A percentile compares a stretch with the other conserved stretches of the same genome.
Evolutionary conservation across 2,888 invertebrate genomes (phyloP).

Genomic region (Pristionchus mayeri): DNA sequence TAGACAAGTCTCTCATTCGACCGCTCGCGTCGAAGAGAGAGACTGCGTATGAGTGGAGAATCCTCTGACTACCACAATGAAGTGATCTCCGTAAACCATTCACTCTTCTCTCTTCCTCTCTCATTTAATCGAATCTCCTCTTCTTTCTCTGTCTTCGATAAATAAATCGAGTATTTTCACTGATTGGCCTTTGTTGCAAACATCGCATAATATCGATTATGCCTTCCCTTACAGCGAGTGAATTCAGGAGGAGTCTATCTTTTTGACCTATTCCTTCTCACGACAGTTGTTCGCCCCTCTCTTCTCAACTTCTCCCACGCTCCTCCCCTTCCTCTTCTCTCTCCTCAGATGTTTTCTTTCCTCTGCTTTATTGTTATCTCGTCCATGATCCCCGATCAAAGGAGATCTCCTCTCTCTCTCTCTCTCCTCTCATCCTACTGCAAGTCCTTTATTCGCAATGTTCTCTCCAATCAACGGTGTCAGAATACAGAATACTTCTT

Average conservation of each 20-base stretch:
- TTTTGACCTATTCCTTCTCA: conserved; percentile 3
- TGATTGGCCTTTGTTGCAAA: neutral
- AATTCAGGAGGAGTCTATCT: neutral
- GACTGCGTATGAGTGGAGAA: conserved; percentile 7
- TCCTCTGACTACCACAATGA: neutral
- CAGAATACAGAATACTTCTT: neutral
- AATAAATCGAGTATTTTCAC: no score
- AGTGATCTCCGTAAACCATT: neutral
- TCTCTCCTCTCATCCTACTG: neutral
- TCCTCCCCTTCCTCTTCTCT: neutral
- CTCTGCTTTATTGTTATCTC: conserved; percentile 33
- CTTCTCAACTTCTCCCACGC: neutral
- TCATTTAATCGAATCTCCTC: neutral
- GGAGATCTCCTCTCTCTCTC: neutral
- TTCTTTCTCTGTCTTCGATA: no score
- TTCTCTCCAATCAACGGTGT: neutral
- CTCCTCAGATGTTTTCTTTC: conserved; percentile 10
- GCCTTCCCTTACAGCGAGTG: conserved; percentile 15
- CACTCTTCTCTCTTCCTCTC: neutral
- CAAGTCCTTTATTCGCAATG: neutral
- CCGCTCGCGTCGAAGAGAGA: neutral
- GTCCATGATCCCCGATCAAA: neutral
- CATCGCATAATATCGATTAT: neutral
- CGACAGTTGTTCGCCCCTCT: neutral
- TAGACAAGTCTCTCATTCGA: conserved; percentile 33